A percentile compares a stretch with the other conserved stretches of the same genome.
These are phyloP conservation scores for Lepidostoma basale DNA, from an alignment of 1,140 invertebrate genomes.

Conservation along the genomic window DNA sequence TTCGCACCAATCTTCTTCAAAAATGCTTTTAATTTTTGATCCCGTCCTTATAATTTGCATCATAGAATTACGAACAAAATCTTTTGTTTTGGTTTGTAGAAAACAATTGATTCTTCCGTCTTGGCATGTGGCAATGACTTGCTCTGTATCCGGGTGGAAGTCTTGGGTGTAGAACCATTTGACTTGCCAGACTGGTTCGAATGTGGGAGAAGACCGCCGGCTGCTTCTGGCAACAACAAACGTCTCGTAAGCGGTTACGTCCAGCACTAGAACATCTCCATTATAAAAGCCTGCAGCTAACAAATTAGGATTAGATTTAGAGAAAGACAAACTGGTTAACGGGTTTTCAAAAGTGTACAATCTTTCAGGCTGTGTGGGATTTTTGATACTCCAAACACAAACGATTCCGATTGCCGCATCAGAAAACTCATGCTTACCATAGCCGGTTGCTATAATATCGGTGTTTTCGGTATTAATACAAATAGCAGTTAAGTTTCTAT, in stretches of 20 bases:
- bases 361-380: conserved; percentile 81
- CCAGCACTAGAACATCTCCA: conserved; percentile 75
- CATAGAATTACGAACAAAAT: conserved; percentile 63
- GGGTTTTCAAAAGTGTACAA: conserved; percentile 70
- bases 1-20: conserved; percentile 55
- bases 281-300: conserved; percentile 81
- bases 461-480: conserved; percentile 69
- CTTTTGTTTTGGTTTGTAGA: conserved; percentile 58
- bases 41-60: conserved; percentile 69
- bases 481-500: conserved; percentile 63
- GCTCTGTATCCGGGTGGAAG: conserved; percentile 54
- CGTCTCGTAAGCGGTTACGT: conserved; percentile 64
- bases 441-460: conserved; percentile 73
- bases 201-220: conserved; percentile 62
- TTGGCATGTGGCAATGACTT: conserved; percentile 61
- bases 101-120: conserved; percentile 66
- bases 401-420: conserved; percentile 67
- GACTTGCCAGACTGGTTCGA: conserved; percentile 71
- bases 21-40: conserved; percentile 66
- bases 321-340: conserved; percentile 77
- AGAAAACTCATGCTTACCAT: conserved; percentile 66
- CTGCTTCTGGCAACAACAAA: conserved; percentile 62
- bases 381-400: conserved; percentile 84
- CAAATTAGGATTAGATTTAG: conserved; percentile 70
- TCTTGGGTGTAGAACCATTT: conserved; percentile 61